Evolutionary conservation across 2,888 invertebrate genomes (phyloP).

Genomic region (Scrobipalpa atriplicella): DNA sequence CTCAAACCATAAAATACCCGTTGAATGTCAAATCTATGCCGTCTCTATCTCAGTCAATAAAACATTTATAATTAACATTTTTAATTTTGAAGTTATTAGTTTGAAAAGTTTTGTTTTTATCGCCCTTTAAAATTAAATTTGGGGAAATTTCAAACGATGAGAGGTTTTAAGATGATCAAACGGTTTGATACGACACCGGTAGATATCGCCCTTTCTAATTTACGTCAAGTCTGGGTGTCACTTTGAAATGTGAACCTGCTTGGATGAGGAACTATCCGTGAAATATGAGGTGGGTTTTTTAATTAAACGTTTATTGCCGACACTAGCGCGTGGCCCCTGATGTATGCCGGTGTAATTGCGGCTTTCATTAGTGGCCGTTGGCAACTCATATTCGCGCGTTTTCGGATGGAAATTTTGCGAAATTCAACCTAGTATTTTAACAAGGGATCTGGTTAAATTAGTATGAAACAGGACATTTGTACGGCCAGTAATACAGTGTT

Average conservation of each 20-base stretch:
- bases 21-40: constrained; percentile 21
- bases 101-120: constrained; percentile 41
- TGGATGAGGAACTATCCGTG: constrained; percentile 59
- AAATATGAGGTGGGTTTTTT: constrained; percentile 50
- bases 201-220: constrained; percentile 44
- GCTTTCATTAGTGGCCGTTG: constrained; percentile 57
- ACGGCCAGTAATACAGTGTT: constrained; percentile 22
- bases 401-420: constrained; percentile 40
- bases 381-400: constrained; percentile 55
- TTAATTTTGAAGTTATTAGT: constrained; percentile 33
- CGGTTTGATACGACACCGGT: constrained; percentile 53
- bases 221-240: constrained; percentile 43
- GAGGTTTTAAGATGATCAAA: constrained; percentile 53
- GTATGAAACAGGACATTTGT: constrained; percentile 27
- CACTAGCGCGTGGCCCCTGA: constrained; percentile 40
- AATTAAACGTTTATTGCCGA: constrained; percentile 56
- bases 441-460: constrained; percentile 25
- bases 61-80: constrained; percentile 39
- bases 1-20: constrained; percentile 28
- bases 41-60: constrained; percentile 36
- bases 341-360: constrained; percentile 54
- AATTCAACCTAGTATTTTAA: constrained; percentile 40
- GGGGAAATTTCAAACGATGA: constrained; percentile 43
- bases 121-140: constrained; percentile 50
- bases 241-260: constrained; percentile 57